Base-by-base conservation (phyloP, 2,113 vertebrate genomes). In the Caracal caracal region DNA sequence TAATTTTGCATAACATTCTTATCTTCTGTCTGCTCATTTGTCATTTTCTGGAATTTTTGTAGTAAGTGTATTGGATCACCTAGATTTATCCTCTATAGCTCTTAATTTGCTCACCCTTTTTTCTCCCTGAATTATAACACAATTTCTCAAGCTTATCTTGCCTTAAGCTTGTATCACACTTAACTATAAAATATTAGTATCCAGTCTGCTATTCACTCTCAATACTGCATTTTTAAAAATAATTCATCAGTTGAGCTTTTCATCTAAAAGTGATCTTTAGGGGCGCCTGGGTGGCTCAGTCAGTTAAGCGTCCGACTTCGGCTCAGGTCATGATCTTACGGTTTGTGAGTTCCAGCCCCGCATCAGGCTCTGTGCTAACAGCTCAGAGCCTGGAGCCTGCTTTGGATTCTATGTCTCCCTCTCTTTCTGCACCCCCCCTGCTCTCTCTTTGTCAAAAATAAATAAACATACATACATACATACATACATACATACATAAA, bases 101-200 rank as follows among this genome's bases (percentile, higher is more conserved):
- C 79, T 94, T 66, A 79, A 88, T 75, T 75, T 94, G 63, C 30
- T 96, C 17, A 93, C 66, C 95, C 6, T 88, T 88, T 63, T 95
- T 95, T 95, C 95, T 93, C 89, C 87, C 85, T 76, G 85, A 95
- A 95, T 56, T 94, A 7, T 81, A 93, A 88, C 40, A 88, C 6
- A 75, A 76, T 92, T 97, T 87, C 75, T 63, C 75, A 91, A 95
- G 51, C n/a, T 80, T 65, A 35, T 82, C 47, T 95, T 96, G 80
- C 87, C 73, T 80, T 86, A 90, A 96, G 87, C 53, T 94, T 96
- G 68, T 89, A 35, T 85, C 49, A 85, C 82, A 51, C 47, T 80
- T 93, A 43, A 88, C 47, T 90, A 75, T 37, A 88, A 93, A 97
- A 85, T 91, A 88, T 88, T 1, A 87, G 17, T 16, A 92, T 88